These are phyloP conservation scores for Cecidostiba fungosa DNA, from an alignment of 2,888 invertebrate species.

Conservation along the genomic window DNA sequence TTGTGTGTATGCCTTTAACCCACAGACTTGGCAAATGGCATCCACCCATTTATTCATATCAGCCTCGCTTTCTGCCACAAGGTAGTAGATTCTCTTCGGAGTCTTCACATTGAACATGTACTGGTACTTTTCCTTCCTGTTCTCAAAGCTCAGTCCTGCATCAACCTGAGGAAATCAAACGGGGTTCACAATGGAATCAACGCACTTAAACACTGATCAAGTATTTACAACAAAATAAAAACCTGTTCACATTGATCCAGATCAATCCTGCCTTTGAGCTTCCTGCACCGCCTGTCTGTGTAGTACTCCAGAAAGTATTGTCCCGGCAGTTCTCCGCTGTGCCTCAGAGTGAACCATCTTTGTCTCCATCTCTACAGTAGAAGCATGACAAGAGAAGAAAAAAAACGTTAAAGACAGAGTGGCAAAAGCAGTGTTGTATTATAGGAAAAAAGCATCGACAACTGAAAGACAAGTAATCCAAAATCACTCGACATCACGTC, in stretches of 20 bases:
- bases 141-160: conserved; percentile 91
- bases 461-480: neutral
- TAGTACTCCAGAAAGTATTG: conserved; percentile 97
- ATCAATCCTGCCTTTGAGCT: conserved; percentile 94
- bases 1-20: conserved; percentile 87
- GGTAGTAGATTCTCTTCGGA: conserved; percentile 93
- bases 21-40: conserved; percentile 95
- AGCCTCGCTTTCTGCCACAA: conserved; percentile 94
- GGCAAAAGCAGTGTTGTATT: neutral
- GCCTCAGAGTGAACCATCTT: conserved; percentile 95
- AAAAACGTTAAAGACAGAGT: neutral
- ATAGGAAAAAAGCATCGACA: neutral
- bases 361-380: conserved; percentile 93
- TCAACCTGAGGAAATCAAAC: conserved; percentile 84
- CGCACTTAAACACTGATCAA: neutral
- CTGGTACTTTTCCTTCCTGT: conserved; percentile 89
- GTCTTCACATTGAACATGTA: conserved; percentile 95
- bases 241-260: conserved; percentile 98
- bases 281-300: conserved; percentile 91
- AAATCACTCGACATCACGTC: neutral
- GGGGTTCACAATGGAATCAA: conserved; percentile 27
- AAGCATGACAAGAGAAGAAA: conserved; percentile 56
- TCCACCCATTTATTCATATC: conserved; percentile 98
- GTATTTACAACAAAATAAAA: conserved; percentile 67
- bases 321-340: conserved; percentile 95